phyloP scores from a whole-genome alignment of 2,797 vertebrate genomes.

The Cyprinodon diabolis region DNA sequence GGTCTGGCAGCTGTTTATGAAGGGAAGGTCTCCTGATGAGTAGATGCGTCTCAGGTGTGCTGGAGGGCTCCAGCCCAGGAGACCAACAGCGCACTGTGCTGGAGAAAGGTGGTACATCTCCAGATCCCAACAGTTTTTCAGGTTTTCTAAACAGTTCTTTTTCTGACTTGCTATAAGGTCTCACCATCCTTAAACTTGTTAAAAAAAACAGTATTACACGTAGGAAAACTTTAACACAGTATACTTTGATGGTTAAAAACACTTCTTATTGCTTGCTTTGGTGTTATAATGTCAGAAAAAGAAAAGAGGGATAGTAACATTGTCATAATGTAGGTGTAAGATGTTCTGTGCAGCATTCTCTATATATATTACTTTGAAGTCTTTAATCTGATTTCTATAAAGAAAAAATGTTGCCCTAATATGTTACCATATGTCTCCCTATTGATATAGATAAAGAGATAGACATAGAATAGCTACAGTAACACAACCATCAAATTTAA shows the following conservation, averaged over 20 bases:
- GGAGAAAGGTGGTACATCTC: too few species aligned
- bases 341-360: conserved; percentile 48
- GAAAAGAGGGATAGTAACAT: conserved; percentile 28
- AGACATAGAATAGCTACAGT: not conserved
- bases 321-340: conserved; percentile 39
- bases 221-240: conserved; percentile 25
- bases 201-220: too few species aligned
- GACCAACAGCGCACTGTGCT: too few species aligned
- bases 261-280: conserved; percentile 46
- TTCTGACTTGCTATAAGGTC: not conserved
- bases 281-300: conserved; percentile 31
- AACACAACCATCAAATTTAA: conserved; percentile 29
- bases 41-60: too few species aligned
- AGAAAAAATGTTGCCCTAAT: conserved; percentile 28
- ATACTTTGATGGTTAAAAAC: conserved; percentile 39
- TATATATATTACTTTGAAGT: conserved; percentile 32
- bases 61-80: too few species aligned
- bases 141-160: too few species aligned
- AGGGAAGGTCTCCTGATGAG: too few species aligned
- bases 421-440: conserved; percentile 38
- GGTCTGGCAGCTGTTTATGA: too few species aligned
- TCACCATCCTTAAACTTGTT: not conserved
- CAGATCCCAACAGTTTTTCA: too few species aligned
- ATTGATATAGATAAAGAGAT: conserved; percentile 13
- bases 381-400: conserved; percentile 28